Percentiles rank a stretch among this genome's conserved stretches.
Conservation (phyloP, 2,888 invertebrate genomes). For the Epistrophe grossulariae region DNA sequence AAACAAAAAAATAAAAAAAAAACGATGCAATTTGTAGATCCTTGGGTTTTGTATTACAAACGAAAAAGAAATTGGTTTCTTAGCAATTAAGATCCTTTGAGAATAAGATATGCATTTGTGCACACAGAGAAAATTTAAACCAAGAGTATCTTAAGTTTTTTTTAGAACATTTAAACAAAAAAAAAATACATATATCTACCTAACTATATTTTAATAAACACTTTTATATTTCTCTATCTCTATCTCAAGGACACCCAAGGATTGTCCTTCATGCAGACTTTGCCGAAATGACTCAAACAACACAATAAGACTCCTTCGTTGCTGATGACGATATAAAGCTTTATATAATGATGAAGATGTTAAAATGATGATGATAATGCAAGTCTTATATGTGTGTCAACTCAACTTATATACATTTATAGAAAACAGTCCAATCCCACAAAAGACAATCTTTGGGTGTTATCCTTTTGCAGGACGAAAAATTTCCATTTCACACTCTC, state of each 20-base stretch:
- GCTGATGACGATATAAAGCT: slow-evolving; percentile 24
- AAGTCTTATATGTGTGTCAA: slow-evolving; percentile 56
- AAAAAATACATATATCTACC: slow-evolving; percentile 4
- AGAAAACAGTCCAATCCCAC: slow-evolving; percentile 28
- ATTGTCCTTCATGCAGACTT: slow-evolving; percentile 37
- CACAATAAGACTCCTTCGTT: slow-evolving; percentile 34
- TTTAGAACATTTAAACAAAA: neutral
- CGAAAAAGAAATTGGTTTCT: slow-evolving; percentile 32
- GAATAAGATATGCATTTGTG: slow-evolving; percentile 31
- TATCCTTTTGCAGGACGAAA: slow-evolving; percentile 27
- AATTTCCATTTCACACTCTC: slow-evolving; percentile 65
- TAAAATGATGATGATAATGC: slow-evolving; percentile 59
- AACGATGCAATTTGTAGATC: slow-evolving; percentile 12
- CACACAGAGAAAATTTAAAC: slow-evolving; percentile 1
- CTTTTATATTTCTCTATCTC: slow-evolving; percentile 24
- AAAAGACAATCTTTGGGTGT: slow-evolving; percentile 42
- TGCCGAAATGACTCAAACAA: slow-evolving; percentile 21
- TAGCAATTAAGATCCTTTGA: slow-evolving; percentile 56
- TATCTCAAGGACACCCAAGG: slow-evolving; percentile 44
- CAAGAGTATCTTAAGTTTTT: neutral
- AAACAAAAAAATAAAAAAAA: neutral
- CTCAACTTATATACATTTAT: neutral
- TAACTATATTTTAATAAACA: slow-evolving; percentile 23
- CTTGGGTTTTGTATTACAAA: slow-evolving; percentile 13
- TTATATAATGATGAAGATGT: slow-evolving; percentile 14